Evolutionary conservation across 2,113 vertebrate species (phyloP).

Genomic region (Piliocolobus tephrosceles): DNA sequence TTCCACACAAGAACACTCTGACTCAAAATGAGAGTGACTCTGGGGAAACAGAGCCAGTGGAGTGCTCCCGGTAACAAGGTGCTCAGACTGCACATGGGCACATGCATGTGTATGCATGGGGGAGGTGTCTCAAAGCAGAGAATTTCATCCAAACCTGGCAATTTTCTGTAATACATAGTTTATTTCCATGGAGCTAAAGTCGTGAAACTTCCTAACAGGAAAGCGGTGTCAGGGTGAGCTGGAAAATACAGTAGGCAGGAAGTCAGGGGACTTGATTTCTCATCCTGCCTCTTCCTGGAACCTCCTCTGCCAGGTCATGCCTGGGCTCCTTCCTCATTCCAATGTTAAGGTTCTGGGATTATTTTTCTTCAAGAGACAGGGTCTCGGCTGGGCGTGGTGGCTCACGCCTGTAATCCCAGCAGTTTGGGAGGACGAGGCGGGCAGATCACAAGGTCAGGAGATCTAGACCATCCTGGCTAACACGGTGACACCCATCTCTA

Average conservation of each 20-base stretch:
- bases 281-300: background rate
- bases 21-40: background rate
- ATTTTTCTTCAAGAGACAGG: no score
- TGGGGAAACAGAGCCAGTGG: background rate
- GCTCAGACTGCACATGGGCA: background rate
- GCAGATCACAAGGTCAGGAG: no score
- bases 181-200: background rate
- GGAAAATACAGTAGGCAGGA: background rate
- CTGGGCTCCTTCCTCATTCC: background rate
- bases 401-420: no score
- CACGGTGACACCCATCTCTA: no score
- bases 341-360: background rate
- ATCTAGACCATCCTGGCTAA: no score
- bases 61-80: background rate
- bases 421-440: no score
- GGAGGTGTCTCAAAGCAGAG: background rate
- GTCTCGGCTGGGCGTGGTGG: no score
- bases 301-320: background rate
- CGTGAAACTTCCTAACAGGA: background rate
- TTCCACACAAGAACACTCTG: background rate
- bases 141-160: background rate
- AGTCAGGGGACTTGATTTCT: background rate
- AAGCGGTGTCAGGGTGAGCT: background rate
- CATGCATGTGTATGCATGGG: accelerated
- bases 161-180: background rate